Conservation (phyloP, 1,140 invertebrate species). For the Babylonia areolata region DNA sequence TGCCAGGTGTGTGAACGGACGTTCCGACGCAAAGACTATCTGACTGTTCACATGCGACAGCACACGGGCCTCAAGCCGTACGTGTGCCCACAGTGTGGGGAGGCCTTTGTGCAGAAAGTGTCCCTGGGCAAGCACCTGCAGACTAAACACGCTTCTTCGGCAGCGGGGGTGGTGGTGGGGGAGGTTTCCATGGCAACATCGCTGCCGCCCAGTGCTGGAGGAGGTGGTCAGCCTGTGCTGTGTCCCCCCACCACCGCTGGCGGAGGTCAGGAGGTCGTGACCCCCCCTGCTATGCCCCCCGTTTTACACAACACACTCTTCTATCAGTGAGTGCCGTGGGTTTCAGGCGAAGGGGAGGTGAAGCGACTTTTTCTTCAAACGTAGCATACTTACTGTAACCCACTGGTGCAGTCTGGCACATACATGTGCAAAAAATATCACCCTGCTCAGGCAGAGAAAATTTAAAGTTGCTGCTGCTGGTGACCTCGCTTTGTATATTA, state of each 20-base stretch:
- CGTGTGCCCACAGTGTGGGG: conserved; percentile 1
- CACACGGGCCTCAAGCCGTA: conserved; percentile 25
- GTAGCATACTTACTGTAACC: neutral
- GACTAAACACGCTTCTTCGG: conserved; percentile 1
- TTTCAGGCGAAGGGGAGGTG: too few species aligned
- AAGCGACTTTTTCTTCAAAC: neutral
- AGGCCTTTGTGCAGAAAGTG: conserved; percentile 23
- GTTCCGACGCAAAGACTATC: conserved; percentile 31
- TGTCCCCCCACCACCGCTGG: too few species aligned
- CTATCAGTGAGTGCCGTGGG: neutral
- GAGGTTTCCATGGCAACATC: neutral
- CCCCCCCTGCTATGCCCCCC: too few species aligned
- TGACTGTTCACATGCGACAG: conserved; percentile 34
- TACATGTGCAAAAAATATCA: too few species aligned
- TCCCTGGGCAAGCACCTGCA: conserved; percentile 24
- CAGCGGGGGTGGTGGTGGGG: neutral
- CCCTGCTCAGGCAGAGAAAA: neutral
- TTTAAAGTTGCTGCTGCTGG: neutral
- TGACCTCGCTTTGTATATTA: too few species aligned
- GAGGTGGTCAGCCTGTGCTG: neutral
- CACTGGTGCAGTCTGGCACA: too few species aligned
- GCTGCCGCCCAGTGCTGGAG: neutral
- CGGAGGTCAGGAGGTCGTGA: too few species aligned
- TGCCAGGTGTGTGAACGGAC: conserved; percentile 29
- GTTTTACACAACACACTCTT: neutral